Conservation (phyloP, 2,113 vertebrate species). For the Dermatemys mawii region DNA sequence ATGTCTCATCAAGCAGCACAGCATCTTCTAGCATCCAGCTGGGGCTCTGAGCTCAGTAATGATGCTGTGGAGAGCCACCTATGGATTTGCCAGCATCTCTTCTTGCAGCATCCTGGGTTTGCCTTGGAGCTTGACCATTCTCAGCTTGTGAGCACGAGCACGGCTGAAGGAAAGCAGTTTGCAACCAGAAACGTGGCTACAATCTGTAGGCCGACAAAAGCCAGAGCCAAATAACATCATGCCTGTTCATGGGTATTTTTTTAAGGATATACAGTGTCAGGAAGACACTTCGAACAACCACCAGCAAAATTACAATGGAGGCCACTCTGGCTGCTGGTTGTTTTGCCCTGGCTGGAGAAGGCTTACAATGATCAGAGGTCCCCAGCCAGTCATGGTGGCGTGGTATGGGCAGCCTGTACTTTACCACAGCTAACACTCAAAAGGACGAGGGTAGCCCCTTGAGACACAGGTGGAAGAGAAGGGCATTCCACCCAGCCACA, state of each 20-base stretch:
- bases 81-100: background rate
- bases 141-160: background rate
- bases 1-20: background rate
- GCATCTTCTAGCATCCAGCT: too few relatives aligned
- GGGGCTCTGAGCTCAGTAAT: background rate
- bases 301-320: background rate
- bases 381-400: accelerated
- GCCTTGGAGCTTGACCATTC: background rate
- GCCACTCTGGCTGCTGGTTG: background rate
- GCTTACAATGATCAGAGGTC: background rate
- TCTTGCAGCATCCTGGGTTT: background rate
- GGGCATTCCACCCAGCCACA: background rate
- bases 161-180: background rate
- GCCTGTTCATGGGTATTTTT: too few relatives aligned
- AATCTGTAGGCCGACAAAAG: background rate
- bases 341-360: background rate
- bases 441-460: background rate
- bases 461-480: accelerated
- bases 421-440: background rate
- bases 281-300: background rate
- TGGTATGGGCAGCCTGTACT: accelerated
- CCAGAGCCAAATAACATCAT: background rate
- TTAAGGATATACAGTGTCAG: too few relatives aligned
- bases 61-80: too few relatives aligned
- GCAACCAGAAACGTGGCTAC: background rate